Conservation (phyloP, 2,888 invertebrate species). For the Pristionchus entomophagus region DNA sequence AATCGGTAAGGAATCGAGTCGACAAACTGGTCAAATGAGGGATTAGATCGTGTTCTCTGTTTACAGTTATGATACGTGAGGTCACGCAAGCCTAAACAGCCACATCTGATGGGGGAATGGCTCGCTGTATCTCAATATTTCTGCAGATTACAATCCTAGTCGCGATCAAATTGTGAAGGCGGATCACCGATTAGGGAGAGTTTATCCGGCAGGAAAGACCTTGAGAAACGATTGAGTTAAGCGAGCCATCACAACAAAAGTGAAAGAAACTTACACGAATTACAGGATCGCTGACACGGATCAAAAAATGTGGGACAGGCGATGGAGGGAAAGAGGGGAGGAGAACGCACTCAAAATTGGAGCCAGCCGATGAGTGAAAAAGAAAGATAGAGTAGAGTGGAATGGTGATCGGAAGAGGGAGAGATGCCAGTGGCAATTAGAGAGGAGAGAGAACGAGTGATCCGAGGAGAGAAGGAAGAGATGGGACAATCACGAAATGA, state of each 20-base stretch:
- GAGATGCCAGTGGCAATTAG: background rate
- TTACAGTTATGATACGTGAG: conserved; percentile 25
- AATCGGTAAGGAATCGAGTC: background rate
- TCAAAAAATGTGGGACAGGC: conserved; percentile 14
- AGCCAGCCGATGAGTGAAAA: conserved; percentile 20
- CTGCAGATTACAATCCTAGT: background rate
- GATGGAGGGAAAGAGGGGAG: background rate
- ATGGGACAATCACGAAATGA: background rate
- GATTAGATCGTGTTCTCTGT: conserved; percentile 28
- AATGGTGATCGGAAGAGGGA: conserved; percentile 6
- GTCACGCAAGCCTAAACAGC: background rate
- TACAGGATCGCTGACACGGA: too few species aligned
- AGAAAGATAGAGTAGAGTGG: background rate
- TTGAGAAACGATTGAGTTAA: background rate
- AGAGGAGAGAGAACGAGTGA: background rate
- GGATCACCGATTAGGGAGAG: background rate
- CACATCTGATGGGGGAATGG: background rate
- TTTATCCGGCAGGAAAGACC: background rate
- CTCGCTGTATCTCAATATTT: background rate
- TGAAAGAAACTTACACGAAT: background rate
- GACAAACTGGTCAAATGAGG: background rate
- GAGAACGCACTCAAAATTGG: conserved; percentile 16
- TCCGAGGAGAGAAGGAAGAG: background rate
- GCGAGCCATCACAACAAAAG: background rate
- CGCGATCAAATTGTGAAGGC: background rate